Evolutionary conservation across 2,888 invertebrate species (phyloP), one percentile per base, ranked within the genome.

Genomic region (Drosophila siamana): DNA sequence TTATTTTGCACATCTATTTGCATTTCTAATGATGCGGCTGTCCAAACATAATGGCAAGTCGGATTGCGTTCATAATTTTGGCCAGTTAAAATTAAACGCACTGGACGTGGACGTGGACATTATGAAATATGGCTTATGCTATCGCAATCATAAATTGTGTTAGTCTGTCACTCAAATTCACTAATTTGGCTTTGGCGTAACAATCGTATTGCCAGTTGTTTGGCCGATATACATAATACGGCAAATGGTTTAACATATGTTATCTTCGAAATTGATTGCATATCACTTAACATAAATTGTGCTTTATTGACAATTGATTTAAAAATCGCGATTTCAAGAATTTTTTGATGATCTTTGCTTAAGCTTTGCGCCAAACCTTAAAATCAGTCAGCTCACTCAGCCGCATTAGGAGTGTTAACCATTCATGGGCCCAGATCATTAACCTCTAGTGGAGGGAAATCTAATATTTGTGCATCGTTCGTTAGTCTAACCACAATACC

Each of bases 11-110:
- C 60, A 66, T 64, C 57, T 56, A 82, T 87, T 82, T 82, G 87
- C 87, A 81, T 84, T 71, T 55, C 81, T 80, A 81, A 81, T 87
- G 69, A 81, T 69, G 56, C 62, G 41, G 73, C 55, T 67, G 48
- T 43, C 46, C 65, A 52, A 43, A 69, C n/a, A 36, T 16, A 24
- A 24, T 30, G 24, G 19, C 41, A 69, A 50, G 59, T 59, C 59
- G 44, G 43, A 47, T 63, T 36, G 56, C 7, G 3, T 16, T 28
- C 13, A 22, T 26, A 4, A 26, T 4, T 52, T 46, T 36, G n/a
- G 46, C 2, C 55, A 57, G 56, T 46, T 22, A 6, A 59, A 28
- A 41, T 56, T 16, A 47, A 38, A 54, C 56, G 13, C 44, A 43
- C 36, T 47, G 43, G 41, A 40, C 26, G 55, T 47, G 43, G 41